Evolutionary conservation across 1,140 invertebrate genomes (phyloP), one percentile per base, ranked within the genome.

Genomic region (Drosophila mojavensis): DNA sequence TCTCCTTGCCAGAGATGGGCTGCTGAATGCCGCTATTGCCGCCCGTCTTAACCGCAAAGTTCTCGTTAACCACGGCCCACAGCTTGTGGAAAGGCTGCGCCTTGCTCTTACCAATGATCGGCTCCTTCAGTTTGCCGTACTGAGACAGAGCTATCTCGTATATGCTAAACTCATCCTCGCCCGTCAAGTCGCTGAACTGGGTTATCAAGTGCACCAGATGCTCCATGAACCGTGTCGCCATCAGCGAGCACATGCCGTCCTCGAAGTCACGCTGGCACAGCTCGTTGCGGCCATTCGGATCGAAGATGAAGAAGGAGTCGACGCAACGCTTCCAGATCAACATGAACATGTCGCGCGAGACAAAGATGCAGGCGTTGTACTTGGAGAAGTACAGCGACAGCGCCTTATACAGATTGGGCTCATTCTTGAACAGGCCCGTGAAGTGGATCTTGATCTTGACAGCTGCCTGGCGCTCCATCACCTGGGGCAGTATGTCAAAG

Each of bases 301-400:
- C 91, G 15, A 92, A 92, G 26, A 92, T 91, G 20, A 90, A 92
- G 55, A 66, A 92, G 0, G 81, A 86, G 33, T 92, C 81, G 0
- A 68, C 30, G 54, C 91, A 92, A 3, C 86, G 85, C 53, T 92
- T 92, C 89, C 91, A 92, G 28, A 92, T 92, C 11, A 92, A 41
- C 51, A 92, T 53, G 24, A 69, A 92, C n/a, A 91, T 60, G 36
- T 88, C 84, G 0, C 82, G 73, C 0, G 84, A 81, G 0, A 70
- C 67, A 3, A 92, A 74, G 0, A 92, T 81, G 61, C 85, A 88
- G n/a, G 91, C 90, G 45, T 90, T 91, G 20, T 75, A 91, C 24
- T 79, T 89, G 9, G 77, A 70, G 26, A 92, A 92, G 75, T 72
- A 91, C 13, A 92, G 56, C 9, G 80, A 76, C 1, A 92, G 61